Evolutionary conservation across 2,888 invertebrate genomes (phyloP), one percentile per base, ranked within the genome.

Genomic region (Escarpia spicata): DNA sequence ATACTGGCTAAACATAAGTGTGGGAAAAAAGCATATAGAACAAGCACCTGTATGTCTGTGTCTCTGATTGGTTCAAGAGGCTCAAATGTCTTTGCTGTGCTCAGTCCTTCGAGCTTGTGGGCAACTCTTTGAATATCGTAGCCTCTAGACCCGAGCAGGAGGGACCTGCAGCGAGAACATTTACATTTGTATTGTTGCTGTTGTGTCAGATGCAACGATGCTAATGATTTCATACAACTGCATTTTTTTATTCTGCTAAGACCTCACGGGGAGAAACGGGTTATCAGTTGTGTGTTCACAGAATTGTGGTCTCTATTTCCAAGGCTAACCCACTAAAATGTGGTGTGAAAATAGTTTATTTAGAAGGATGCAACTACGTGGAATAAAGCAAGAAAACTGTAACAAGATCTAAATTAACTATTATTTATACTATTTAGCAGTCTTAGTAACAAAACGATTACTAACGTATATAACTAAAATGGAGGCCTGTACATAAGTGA

Each of bases 41-140:
- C 75, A 75, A 75, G 58, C 93, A 96, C 96, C 95, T 98, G 98
- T 94, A 99, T 98, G 96, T 99, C 99, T 37, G 98, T 98, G 95
- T 99, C 99, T 89, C 98, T 98, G 92, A 98, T 98, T 0, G 99
- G 98, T 97, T 99, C 98, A 43, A 99, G 97, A 0, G 99, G 98
- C 92, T 98, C 98, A 10, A 98, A 98, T 37, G 96, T 96, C 93
- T 96, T 96, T 2, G 96, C 95, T 89, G 96, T 95, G 96, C 98
- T 98, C 2, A 99, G 97, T 0, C 98, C 97, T 96, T 98, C 99
- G 52, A 99, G 97, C 95, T 98, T 98, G 95, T 98, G 98, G 6
- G 98, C 98, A 94, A 99, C 98, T 97, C 98, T 98, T n/a, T 98
- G 98, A 92, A 99, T 97, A 97, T 99, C 99, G 94, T 99, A 98